Base-by-base conservation (phyloP, 2,888 invertebrate genomes). In the Oscheius onirici region DNA sequence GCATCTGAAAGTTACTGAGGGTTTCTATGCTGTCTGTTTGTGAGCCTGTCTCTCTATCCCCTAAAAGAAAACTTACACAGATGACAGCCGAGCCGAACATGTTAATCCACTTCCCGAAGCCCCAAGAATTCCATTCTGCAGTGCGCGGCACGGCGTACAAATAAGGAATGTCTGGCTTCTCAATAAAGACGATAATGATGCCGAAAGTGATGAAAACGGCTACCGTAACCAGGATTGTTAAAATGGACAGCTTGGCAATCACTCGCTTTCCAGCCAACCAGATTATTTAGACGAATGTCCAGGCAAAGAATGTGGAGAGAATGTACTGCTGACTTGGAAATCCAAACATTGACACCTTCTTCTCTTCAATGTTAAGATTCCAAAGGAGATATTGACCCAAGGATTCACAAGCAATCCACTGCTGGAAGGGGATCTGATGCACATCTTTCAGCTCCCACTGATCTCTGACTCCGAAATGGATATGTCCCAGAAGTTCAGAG, bases 301-400 rank as follows among this genome's bases (percentile, higher is more conserved):
- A 61, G 28, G 44, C 20, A 11, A 61, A 8, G 11, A 61, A 13
- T 6, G 17, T 44, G 15, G 17, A 61, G 46, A 24, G 6, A 46
- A 61, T 8, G 11, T 6, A 61, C 11, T 61, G 26, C 11, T 20
- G 11, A 6, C 15, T 44, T 2, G 61, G 61, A 17, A 20, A 61
- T 24, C 44, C 44, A 6, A 61, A 1, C 10, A 43, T 44, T 3
- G 11, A 24, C 17, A 46, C 3, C 2, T 3, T 1, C 13, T 46
- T 44, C n/a, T 24, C 13, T 10, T 24, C 22, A 3, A 34, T n/a
- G 2, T 57, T n/a, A n/a, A 61, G 22, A 44, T 44, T 44, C 61
- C 46, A 61, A 26, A 61, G 44, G 44, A 61, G 24, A 44, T 46
- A 26, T 17, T 61, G 61, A 24, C 46, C 22, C 26, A 61, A 46